Conservation (phyloP, 2,797 vertebrate species). For the Chrosomus eos region DNA sequence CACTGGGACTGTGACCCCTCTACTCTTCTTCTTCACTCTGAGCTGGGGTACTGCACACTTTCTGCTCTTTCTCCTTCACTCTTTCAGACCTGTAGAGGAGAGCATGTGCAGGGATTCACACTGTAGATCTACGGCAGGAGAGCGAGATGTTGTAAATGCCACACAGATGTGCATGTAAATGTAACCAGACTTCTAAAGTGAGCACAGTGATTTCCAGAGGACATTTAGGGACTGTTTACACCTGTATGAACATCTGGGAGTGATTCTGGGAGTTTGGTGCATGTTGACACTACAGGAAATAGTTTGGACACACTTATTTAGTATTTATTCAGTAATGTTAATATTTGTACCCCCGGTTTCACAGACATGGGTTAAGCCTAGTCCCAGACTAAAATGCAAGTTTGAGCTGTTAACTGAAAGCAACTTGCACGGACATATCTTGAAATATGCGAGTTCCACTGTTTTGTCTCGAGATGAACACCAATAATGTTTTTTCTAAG, state of each 20-base stretch:
- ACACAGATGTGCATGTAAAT: not conserved
- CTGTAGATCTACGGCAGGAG: not conserved
- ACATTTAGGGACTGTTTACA: not conserved
- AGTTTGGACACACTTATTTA: not conserved
- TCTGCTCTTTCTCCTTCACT: conserved; percentile 69
- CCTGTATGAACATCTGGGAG: not conserved
- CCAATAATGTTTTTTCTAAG: too few species aligned
- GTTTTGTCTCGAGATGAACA: too few species aligned
- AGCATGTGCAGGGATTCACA: not conserved
- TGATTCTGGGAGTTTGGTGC: not conserved
- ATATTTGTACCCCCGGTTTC: not conserved
- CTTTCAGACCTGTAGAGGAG: not conserved
- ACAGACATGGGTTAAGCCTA: too few species aligned
- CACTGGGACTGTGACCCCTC: conserved; percentile 99
- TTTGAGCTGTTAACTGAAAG: too few species aligned
- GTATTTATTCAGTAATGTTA: not conserved
- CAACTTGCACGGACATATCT: too few species aligned
- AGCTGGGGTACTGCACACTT: conserved; percentile 95
- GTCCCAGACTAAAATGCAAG: too few species aligned
- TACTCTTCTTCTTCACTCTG: conserved; percentile 98
- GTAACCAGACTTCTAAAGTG: not conserved
- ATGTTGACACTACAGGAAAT: not conserved
- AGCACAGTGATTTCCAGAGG: not conserved
- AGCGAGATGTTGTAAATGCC: not conserved
- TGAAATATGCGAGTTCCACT: too few species aligned